Base-by-base conservation (phyloP, 1,140 invertebrate genomes). In the Carposina sasakii region DNA sequence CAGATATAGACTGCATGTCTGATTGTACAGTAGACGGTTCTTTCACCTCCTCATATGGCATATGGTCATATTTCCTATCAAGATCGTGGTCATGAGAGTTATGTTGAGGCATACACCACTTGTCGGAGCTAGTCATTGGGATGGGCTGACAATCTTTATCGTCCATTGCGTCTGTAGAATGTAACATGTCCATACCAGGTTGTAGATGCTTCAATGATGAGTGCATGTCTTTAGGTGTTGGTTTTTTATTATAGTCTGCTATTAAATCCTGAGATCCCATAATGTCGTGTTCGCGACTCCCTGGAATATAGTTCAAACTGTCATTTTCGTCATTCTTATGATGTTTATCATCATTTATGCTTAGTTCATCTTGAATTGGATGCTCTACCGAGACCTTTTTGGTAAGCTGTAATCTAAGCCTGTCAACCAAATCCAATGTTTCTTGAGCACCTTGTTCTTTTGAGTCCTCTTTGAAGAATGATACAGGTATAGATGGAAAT, bases 361-460 rank as follows among this genome's bases (percentile, higher is more conserved):
- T 52, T 1, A 52, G 40, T 24, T 78, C 67, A 3, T 72, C 69
- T 52, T 67, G 53, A 17, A 47, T 23, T n/a, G 58, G 31, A 51
- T 63, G 69, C 43, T 77, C 76, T 13, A 61, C 36, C 17, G 70
- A 63, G 21, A 63, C 58, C 52, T 83, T 83, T 53, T 83, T 83
- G 42, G 67, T 85, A 24, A 81, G 59, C 52, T 79, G 76, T 85
- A 93, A 88, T 43, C 92, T 79, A 12, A 94, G 75, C 71, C 94
- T 92, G 56, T 94, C 92, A 6, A 95, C 92, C 13, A 95, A 75
- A 81, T 93, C 91, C 20, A 92, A 72, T 0, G 93, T 94, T 81
- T 93, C 93, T 31, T 91, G 81, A 0, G 91, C 91, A 62, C 93
- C 71, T 57, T 83, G 81, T 60, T 85, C 82, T 60, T 93, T 93